Percentiles rank a stretch among this genome's conserved stretches.
Evolutionary conservation across 2,888 invertebrate species (phyloP).

Genomic region (Cerceris ruficornis): DNA sequence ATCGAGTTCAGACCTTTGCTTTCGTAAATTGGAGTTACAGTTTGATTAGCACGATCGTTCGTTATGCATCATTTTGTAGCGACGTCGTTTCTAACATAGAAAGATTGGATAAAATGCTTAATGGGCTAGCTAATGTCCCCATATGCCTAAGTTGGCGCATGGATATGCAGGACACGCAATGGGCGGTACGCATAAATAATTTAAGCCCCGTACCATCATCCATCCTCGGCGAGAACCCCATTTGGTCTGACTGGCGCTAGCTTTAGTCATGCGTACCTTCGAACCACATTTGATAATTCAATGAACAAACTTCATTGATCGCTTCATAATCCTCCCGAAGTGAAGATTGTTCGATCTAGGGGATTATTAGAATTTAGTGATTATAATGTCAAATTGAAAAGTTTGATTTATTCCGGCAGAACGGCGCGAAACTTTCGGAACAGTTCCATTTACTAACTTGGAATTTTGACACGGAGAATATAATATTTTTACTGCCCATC

Average conservation of each 20-base stretch:
- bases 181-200: slow-evolving; percentile 78
- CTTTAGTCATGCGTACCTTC: slow-evolving; percentile 26
- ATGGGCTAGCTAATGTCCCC: slow-evolving; percentile 79
- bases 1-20: background rate
- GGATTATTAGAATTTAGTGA: background rate
- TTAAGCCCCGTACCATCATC: slow-evolving; percentile 68
- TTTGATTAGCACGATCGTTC: slow-evolving; percentile 16
- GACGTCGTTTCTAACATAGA: slow-evolving; percentile 29
- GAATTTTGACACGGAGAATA: too few relatives aligned
- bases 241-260: slow-evolving; percentile 59
- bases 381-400: too few relatives aligned
- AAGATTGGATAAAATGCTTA: slow-evolving; percentile 75
- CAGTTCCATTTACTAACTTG: too few relatives aligned
- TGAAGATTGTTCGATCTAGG: background rate
- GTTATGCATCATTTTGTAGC: slow-evolving; percentile 46
- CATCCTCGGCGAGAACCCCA: slow-evolving; percentile 64
- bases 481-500: too few relatives aligned
- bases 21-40: slow-evolving; percentile 6
- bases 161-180: slow-evolving; percentile 72
- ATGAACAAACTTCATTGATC: slow-evolving; percentile 21
- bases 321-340: slow-evolving; percentile 1
- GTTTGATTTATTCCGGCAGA: too few relatives aligned
- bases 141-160: slow-evolving; percentile 72
- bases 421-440: too few relatives aligned
- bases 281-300: slow-evolving; percentile 41